These are phyloP conservation scores for Plebejus anna DNA, from an alignment of 2,888 invertebrate species.

Conservation along the genomic window DNA sequence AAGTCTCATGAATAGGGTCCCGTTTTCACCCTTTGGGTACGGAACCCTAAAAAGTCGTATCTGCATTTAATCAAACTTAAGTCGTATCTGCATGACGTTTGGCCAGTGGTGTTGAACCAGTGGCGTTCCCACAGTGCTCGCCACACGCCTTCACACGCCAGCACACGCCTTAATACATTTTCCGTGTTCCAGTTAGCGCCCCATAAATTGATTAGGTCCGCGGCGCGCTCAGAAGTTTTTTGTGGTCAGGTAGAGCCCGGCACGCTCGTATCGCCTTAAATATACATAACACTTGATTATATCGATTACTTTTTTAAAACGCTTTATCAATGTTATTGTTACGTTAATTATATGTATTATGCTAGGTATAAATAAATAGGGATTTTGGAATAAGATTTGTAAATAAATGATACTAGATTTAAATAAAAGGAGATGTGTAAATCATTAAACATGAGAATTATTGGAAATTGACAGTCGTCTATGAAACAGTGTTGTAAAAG, in stretches of 20 bases:
- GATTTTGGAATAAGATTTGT: not conserved
- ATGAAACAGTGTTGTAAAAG: no score
- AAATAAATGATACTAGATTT: not conserved
- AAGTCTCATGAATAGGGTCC: no score
- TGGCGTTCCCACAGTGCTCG: slow-evolving; percentile 12
- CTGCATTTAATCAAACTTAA: not conserved
- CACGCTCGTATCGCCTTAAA: slow-evolving; percentile 12
- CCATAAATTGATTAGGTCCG: slow-evolving; percentile 77
- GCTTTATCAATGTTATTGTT: slow-evolving; percentile 16
- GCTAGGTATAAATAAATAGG: not conserved
- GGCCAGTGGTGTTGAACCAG: slow-evolving; percentile 1
- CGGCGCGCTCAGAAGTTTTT: slow-evolving; percentile 71
- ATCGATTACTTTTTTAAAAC: slow-evolving; percentile 19
- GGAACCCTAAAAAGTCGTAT: not conserved
- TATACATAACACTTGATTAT: slow-evolving; percentile 8
- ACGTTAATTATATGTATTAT: not conserved
- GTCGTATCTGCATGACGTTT: not conserved
- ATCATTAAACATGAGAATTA: no score
- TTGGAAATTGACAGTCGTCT: no score
- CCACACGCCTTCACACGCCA: slow-evolving; percentile 33
- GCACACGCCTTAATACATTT: slow-evolving; percentile 73
- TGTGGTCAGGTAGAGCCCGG: slow-evolving; percentile 59
- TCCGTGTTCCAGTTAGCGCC: slow-evolving; percentile 79
- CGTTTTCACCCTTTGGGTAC: no score
- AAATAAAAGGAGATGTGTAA: no score